Evolutionary conservation across 2,888 invertebrate genomes (phyloP), one percentile per base, ranked within the genome.

Genomic region (Automeris io): DNA sequence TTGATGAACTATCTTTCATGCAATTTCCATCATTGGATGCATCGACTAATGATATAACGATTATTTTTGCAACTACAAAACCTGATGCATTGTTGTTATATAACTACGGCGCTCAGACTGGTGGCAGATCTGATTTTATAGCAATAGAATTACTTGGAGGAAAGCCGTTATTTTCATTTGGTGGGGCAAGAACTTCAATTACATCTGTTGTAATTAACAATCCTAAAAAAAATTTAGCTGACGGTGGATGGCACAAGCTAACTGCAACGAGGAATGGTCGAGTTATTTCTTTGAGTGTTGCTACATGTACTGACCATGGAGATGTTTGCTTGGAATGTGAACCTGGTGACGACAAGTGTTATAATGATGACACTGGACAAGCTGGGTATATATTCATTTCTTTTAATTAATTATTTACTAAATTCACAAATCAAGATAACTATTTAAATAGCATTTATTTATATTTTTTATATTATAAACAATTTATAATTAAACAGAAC

Each of bases 191-290:
- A 58, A 96, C 96, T 18, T 95, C 96, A 1, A 95, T 96, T 23
- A 94, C 95, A 0, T 91, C 93, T 0, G 90, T 96, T 2, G 88
- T 91, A 3, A 92, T 95, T 9, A 88, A 89, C 9, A 88, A 90
- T 34, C 87, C 88, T 41, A 88, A 87, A 9, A 88, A 88, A 54
- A 90, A 90, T 47, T 86, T 98, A 9, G 91, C 95, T 1, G 94
- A 97, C 70, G 97, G 97, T 0, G 90, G 90, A 47, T 98, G 98
- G 98, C 92, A 96, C 65, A 95, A 96, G 64, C 90, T 98, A 11
- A 96, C 94, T 0, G 96, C 96, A 0, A 96, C 95, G 0, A 90
- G 96, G 61, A 96, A 97, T 67, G 96, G 96, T 18, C 88, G 95
- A 47, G 95, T 96, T 0, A 92, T 95, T 52, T 95, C 96, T 0